Conservation (phyloP, 1,140 invertebrate species). For the Periplaneta americana region DNA sequence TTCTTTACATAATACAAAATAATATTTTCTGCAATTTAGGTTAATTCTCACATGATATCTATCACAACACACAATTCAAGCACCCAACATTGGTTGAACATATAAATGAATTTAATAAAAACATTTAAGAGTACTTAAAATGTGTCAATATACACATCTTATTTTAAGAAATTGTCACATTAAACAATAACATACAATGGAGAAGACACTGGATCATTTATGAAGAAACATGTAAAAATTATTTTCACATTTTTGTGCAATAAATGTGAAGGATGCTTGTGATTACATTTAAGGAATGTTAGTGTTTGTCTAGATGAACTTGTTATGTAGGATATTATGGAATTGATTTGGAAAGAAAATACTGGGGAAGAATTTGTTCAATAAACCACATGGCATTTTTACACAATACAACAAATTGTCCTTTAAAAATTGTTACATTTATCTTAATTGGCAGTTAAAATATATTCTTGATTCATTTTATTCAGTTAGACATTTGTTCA, state of each 20-base stretch:
- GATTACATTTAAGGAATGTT: not conserved
- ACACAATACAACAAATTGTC: not conserved
- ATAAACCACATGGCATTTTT: not conserved
- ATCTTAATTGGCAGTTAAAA: not conserved
- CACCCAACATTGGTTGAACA: not conserved
- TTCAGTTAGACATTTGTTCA: not conserved
- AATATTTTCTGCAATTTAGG: not conserved
- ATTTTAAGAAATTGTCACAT: not conserved
- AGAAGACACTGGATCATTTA: not conserved
- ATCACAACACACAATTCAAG: constrained; percentile 1
- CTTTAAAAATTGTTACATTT: not conserved
- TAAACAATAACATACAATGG: not conserved
- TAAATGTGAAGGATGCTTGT: not conserved
- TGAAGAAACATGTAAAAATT: not conserved
- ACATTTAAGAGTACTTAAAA: too few species aligned
- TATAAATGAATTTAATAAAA: not conserved
- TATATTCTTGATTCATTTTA: not conserved
- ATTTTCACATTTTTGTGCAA: too few species aligned
- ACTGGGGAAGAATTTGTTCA: not conserved
- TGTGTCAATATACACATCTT: not conserved
- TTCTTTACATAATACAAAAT: constrained; percentile 5
- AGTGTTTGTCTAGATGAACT: not conserved
- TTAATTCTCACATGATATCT: constrained; percentile 1
- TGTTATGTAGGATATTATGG: not conserved
- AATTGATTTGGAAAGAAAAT: not conserved